phyloP scores from a whole-genome alignment of 1,140 invertebrate species.

The honey bee (Apis mellifera) region DNA sequence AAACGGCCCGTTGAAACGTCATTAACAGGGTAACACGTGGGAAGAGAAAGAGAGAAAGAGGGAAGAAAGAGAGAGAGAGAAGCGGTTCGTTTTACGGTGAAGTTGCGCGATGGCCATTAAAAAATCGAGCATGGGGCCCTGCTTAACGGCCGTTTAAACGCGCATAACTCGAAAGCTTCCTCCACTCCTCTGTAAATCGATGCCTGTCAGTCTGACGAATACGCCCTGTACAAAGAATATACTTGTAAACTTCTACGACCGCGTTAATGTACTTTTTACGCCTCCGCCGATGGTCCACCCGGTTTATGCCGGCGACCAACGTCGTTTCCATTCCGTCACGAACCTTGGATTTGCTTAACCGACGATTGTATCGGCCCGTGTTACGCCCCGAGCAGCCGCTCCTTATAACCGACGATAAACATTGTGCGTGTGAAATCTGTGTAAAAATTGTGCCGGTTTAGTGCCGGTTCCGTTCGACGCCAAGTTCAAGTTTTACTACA shows the following conservation, averaged over 20 bases:
- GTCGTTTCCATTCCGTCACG: slow-evolving; percentile 24
- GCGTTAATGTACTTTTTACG: slow-evolving; percentile 66
- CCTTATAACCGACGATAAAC: not conserved
- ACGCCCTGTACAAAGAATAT: slow-evolving; percentile 56
- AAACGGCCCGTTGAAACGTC: slow-evolving; percentile 52
- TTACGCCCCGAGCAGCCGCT: not conserved
- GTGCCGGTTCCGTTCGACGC: not conserved
- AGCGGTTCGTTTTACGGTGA: slow-evolving; percentile 58
- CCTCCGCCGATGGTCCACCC: slow-evolving; percentile 47
- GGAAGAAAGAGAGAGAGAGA: not conserved
- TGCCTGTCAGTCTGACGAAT: slow-evolving; percentile 52
- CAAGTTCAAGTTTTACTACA: not conserved
- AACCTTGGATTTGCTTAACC: slow-evolving; percentile 21
- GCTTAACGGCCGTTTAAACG: slow-evolving; percentile 60
- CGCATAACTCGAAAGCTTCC: slow-evolving; percentile 47
- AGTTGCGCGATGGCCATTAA: slow-evolving; percentile 54
- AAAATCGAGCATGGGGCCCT: slow-evolving; percentile 52
- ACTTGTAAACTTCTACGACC: slow-evolving; percentile 65
- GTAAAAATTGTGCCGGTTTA: slow-evolving; percentile 5
- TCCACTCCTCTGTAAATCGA: slow-evolving; percentile 55
- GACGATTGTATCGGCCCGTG: not conserved
- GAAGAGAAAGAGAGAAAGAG: no score
- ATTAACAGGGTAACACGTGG: slow-evolving; percentile 52
- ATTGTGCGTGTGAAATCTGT: not conserved
- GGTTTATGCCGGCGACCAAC: slow-evolving; percentile 49